Evolutionary conservation across 2,113 vertebrate species (phyloP).

Genomic region (Prunella himalayana): DNA sequence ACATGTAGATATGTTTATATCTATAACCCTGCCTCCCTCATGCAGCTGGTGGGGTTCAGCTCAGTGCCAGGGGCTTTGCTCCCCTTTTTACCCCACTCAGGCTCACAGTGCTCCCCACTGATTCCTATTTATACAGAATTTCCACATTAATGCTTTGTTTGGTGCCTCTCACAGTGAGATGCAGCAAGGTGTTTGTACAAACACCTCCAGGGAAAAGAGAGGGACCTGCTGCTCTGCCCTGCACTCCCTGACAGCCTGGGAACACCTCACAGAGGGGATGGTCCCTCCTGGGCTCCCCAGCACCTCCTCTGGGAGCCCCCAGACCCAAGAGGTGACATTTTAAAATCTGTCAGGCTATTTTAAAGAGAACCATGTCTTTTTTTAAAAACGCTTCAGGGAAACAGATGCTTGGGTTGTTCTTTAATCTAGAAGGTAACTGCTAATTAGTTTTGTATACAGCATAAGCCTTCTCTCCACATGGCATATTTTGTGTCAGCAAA

Average conservation of each 20-base stretch:
- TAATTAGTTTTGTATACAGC: constrained; percentile 41
- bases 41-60: background rate
- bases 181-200: background rate
- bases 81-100: accelerated
- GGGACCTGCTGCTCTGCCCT: background rate
- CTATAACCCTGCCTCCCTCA: background rate
- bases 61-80: background rate
- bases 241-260: background rate
- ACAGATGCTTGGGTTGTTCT: constrained; percentile 33
- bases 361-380: background rate
- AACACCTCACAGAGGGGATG: background rate
- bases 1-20: accelerated
- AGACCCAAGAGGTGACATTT: background rate
- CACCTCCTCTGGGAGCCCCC: background rate
- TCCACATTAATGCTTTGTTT: background rate
- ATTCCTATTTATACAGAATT: background rate
- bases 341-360: background rate
- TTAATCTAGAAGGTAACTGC: constrained; percentile 38
- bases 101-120: accelerated
- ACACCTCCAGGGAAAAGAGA: background rate
- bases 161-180: background rate
- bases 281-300: background rate
- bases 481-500: background rate
- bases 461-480: constrained; percentile 11
- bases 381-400: background rate